Evolutionary conservation across 1,140 invertebrate species (phyloP).

Genomic region (Drosophila kanapiae): DNA sequence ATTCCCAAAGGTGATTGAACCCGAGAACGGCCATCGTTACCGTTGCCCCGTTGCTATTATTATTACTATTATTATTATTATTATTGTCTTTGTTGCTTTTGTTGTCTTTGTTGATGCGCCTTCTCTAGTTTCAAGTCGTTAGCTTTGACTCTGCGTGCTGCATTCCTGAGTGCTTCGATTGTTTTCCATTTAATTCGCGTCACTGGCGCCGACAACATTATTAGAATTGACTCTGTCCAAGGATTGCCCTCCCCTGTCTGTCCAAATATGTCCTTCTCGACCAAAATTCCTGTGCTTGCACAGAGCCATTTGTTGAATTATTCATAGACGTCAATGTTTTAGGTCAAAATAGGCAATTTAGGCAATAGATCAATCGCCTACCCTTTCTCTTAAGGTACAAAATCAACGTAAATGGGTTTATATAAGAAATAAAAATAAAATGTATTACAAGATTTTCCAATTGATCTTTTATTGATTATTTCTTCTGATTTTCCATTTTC

Average conservation of each 20-base stretch:
- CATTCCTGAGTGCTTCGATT: constrained; percentile 34
- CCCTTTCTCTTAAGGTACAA: neutral
- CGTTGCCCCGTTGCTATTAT: constrained; percentile 21
- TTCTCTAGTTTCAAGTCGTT: constrained; percentile 26
- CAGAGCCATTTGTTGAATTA: constrained; percentile 16
- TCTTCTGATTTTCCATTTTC: no score
- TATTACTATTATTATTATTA: constrained; percentile 18
- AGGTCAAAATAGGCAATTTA: neutral
- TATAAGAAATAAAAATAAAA: neutral
- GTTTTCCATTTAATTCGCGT: constrained; percentile 45
- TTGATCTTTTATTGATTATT: neutral
- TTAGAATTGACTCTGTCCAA: constrained; percentile 19
- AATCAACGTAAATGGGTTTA: neutral
- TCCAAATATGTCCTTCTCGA: constrained; percentile 11
- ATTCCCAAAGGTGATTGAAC: constrained; percentile 63
- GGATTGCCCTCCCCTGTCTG: neutral
- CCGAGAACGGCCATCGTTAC: constrained; percentile 30
- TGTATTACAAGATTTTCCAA: no score
- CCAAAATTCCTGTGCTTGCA: neutral
- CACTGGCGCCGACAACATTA: constrained; percentile 23
- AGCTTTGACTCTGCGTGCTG: neutral
- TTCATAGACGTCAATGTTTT: no score
- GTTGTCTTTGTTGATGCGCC: constrained; percentile 5
- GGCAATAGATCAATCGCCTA: neutral
- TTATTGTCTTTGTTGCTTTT: constrained; percentile 4